phyloP scores from a whole-genome alignment of 2,888 invertebrate genomes.

The Ichneumoninae sp. region DNA sequence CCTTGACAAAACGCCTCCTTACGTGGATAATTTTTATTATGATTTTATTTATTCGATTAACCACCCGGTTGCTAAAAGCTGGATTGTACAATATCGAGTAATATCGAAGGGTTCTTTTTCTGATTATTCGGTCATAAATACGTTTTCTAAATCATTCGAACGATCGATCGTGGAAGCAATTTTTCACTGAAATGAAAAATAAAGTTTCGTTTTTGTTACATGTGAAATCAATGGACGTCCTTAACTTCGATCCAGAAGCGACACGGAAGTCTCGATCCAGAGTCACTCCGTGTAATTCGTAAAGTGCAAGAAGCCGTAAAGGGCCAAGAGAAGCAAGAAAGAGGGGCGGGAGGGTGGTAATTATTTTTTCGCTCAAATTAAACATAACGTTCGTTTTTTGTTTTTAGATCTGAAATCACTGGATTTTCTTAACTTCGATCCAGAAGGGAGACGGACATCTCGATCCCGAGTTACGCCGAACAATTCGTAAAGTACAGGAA shows the following conservation, averaged over 20 bases:
- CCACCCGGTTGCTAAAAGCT: no score
- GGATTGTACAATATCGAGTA: neutral
- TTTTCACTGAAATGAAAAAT: neutral
- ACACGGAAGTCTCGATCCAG: slow-evolving; percentile 14
- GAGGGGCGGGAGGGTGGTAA: slow-evolving; percentile 5
- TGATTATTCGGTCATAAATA: no score
- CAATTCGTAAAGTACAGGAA: slow-evolving; percentile 70
- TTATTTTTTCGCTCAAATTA: neutral
- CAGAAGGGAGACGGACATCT: neutral
- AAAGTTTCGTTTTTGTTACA: no score
- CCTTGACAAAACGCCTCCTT: neutral
- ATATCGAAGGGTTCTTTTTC: neutral
- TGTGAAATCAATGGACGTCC: neutral
- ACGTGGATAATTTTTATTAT: neutral
- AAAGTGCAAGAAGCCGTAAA: slow-evolving; percentile 72
- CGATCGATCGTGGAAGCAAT: no score
- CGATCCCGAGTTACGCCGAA: slow-evolving; percentile 23
- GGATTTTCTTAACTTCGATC: neutral
- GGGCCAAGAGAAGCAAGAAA: slow-evolving; percentile 51
- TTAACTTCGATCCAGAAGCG: neutral
- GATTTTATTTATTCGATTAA: neutral
- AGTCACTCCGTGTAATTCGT: slow-evolving; percentile 35
- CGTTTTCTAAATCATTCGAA: no score
- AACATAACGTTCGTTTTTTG: no score
- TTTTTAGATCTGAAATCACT: no score